A percentile compares a stretch with the other conserved stretches of the same genome.
Evolutionary conservation across 2,888 invertebrate genomes (phyloP).

Genomic region (Cerastis leucographa): DNA sequence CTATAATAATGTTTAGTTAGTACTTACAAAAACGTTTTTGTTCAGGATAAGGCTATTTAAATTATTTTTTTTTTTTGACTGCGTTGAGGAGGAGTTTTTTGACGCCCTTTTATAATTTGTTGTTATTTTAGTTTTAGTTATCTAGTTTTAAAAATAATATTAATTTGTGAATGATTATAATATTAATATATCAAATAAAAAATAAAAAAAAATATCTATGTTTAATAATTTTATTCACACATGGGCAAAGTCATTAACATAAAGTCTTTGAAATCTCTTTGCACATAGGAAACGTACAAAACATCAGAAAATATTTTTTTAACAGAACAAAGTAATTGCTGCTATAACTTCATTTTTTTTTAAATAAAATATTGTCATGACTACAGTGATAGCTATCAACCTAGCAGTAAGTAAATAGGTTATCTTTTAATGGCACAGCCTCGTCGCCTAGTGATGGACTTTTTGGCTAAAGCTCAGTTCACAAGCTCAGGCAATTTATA

Average conservation of each 20-base stretch:
- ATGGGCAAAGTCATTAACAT: not conserved
- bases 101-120: too few relatives aligned
- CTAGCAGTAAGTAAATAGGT: not conserved
- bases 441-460: not conserved
- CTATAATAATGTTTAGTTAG: not conserved
- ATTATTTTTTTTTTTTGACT: too few relatives aligned
- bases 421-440: not conserved
- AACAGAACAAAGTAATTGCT: not conserved
- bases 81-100: too few relatives aligned
- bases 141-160: too few relatives aligned
- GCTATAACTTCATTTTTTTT: not conserved
- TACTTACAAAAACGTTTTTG: not conserved
- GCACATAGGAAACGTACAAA: not conserved
- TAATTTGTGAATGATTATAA: too few relatives aligned
- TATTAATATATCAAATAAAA: too few relatives aligned
- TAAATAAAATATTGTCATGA: not conserved
- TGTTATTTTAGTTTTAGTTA: too few relatives aligned
- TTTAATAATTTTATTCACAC: not conserved
- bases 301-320: not conserved
- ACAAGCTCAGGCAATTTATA: too few relatives aligned
- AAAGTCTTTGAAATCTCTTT: too few relatives aligned
- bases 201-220: too few relatives aligned
- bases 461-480: not conserved
- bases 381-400: too few relatives aligned
- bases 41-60: not conserved